Conservation (phyloP, 1,140 invertebrate species). For the Hyles vespertilio region DNA sequence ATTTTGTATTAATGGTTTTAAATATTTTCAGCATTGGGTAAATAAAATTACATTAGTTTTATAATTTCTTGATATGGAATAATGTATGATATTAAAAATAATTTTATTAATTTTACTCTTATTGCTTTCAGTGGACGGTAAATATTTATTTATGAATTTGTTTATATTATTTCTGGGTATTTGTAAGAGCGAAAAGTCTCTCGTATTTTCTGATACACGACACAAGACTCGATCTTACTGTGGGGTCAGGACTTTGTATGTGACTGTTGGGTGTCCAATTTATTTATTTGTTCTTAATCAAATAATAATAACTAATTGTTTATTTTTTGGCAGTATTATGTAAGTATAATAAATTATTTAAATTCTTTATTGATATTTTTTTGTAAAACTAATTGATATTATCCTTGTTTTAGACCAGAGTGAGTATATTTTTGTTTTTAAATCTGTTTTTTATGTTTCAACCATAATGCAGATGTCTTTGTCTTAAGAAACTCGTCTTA, state of each 20-base stretch:
- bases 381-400: background rate
- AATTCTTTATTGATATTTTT: background rate
- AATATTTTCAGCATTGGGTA: conserved; percentile 10
- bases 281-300: no score
- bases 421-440: conserved; percentile 9
- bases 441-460: no score
- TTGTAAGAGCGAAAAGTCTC: background rate
- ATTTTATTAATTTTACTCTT: no score
- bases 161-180: background rate
- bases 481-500: no score
- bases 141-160: background rate
- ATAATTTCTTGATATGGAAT: no score
- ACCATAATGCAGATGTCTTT: no score
- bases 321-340: background rate
- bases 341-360: background rate
- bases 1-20: background rate
- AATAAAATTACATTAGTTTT: background rate
- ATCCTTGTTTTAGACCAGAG: conserved; percentile 10
- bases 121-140: conserved; percentile 1
- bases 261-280: no score
- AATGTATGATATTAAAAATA: no score
- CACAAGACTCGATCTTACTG: no score
- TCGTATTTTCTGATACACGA: no score
- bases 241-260: no score
- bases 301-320: background rate